phyloP scores from a whole-genome alignment of 2,797 vertebrate genomes.

The Spinus pinus region DNA sequence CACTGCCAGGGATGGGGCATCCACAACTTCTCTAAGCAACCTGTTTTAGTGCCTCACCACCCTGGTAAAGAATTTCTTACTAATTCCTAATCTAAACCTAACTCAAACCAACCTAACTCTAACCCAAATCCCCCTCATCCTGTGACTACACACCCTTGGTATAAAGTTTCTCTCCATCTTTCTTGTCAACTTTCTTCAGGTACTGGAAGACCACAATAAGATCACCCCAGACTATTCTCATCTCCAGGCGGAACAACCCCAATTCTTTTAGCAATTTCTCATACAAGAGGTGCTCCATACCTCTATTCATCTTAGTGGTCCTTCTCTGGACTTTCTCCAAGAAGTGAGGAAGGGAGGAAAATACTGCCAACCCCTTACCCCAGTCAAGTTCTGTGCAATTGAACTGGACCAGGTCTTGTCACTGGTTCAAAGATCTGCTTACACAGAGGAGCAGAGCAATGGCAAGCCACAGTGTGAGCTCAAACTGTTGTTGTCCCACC shows the following conservation, averaged over 20 bases:
- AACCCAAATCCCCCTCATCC: background rate
- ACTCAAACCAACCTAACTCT: background rate
- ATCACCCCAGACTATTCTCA: background rate
- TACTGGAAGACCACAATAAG: background rate
- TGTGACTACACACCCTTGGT: background rate
- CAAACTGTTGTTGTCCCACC: background rate
- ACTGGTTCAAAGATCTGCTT: background rate
- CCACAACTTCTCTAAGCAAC: background rate
- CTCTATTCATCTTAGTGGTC: background rate
- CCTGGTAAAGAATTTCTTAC: background rate
- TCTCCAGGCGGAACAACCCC: background rate
- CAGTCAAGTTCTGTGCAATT: background rate
- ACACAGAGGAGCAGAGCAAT: background rate
- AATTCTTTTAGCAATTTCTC: background rate
- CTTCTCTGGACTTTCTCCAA: background rate
- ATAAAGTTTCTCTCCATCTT: background rate
- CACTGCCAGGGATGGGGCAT: background rate
- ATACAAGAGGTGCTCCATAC: background rate
- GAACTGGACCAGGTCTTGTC: background rate
- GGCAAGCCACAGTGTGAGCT: background rate
- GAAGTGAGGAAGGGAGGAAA: background rate
- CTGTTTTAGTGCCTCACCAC: background rate
- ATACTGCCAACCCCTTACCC: background rate
- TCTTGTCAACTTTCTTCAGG: background rate
- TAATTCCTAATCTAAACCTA: background rate